Percentiles rank a stretch among this genome's conserved stretches.
Conservation (phyloP, 2,888 invertebrate species). For the Temnothorax rugatulus region DNA sequence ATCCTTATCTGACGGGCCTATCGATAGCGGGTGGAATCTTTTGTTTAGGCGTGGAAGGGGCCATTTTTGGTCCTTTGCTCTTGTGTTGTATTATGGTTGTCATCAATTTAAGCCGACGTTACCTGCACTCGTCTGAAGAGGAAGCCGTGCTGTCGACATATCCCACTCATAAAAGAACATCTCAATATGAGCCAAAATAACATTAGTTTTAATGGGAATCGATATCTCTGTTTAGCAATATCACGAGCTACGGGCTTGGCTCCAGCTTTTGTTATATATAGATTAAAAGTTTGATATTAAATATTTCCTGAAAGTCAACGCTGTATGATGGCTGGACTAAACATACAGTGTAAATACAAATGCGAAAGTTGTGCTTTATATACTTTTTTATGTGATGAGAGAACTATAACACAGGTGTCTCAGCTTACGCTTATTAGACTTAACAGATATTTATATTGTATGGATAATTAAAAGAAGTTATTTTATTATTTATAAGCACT, state of each 20-base stretch:
- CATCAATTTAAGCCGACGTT: conserved; percentile 90
- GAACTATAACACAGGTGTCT: conserved; percentile 32
- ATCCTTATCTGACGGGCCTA: conserved; percentile 98
- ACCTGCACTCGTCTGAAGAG: conserved; percentile 88
- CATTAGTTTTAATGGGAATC: conserved; percentile 6
- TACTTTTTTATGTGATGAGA: conserved; percentile 34
- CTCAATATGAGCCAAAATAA: background rate
- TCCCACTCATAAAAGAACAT: conserved; percentile 46
- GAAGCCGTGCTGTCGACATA: conserved; percentile 84
- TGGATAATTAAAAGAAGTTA: conserved; percentile 19
- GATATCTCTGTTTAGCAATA: background rate
- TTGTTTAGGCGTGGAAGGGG: conserved; percentile 98
- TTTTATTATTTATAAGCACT: conserved; percentile 18
- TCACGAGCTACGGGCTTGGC: background rate
- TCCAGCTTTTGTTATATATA: conserved; percentile 8
- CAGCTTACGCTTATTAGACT: conserved; percentile 74
- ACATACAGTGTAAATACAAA: background rate
- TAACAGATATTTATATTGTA: conserved; percentile 49
- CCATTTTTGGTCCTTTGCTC: conserved; percentile 97
- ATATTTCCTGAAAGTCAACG: conserved; percentile 10
- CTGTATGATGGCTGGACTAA: conserved; percentile 12
- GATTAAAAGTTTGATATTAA: conserved; percentile 11
- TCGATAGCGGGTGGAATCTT: conserved; percentile 99
- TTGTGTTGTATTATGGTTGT: conserved; percentile 98
- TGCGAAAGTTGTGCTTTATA: conserved; percentile 3